Evolutionary conservation across 2,888 invertebrate genomes (phyloP), one percentile per base, ranked within the genome.

Genomic region (Diaphora mendica): DNA sequence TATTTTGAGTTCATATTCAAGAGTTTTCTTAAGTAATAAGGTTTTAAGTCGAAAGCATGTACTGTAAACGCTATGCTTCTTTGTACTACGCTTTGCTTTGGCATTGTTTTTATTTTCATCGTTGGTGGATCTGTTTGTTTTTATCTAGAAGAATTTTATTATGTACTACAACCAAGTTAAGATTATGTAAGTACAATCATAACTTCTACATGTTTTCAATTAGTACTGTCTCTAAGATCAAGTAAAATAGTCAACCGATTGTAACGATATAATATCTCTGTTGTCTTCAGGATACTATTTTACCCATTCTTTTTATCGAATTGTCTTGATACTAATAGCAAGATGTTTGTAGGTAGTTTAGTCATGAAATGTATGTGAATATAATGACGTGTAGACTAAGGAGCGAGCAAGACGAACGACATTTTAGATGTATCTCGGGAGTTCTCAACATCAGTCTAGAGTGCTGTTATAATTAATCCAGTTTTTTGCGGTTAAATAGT

Each of bases 401-500:
- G 23, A 55, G 20, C 39, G n/a, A 71, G 64, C 26, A 74, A 74
- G 72, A 76, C 75, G 77, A 74, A 82, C 80, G 70, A 80, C 79
- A 80, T 82, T 81, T 79, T 83, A 82, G 76, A 83, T 82, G 82
- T 82, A 73, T 80, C 83, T 65, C n/a, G 82, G 83, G 82, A 82
- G 30, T 74, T 81, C 42, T 83, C 75, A 51, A 70, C 64, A 79
- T 83, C 80, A 81, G 75, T 44, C 72, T 71, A 70, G 70, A 42
- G 42, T 42, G 42, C 42, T 70, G 77, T 73, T 76, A 80, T 79
- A 82, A 83, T 80, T 83, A 77, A 83, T 83, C 78, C 66, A 66
- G 67, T 64, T 71, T 62, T 76, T 77, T 42, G 74, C 62, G 67
- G 78, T 77, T 78, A 82, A 78, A 76, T 75, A 76, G 72, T 68